Conservation (phyloP, 2,797 vertebrate genomes). For the Tympanoctomys barrerae region DNA sequence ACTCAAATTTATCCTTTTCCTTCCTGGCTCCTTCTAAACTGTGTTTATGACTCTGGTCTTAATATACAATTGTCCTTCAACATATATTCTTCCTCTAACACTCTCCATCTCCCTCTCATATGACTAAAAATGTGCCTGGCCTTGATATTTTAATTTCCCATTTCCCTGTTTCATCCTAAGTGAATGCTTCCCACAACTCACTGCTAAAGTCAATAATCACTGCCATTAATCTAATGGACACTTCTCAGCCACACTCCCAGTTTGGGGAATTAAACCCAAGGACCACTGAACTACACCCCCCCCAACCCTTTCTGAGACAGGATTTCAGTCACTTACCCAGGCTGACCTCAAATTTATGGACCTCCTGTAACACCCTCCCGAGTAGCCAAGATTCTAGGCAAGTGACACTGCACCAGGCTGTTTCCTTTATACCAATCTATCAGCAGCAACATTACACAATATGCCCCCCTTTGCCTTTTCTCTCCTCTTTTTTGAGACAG, state of each 20-base stretch:
- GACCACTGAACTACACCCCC: not conserved
- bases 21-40: constrained; percentile 31
- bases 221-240: not conserved
- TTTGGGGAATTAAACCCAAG: not conserved
- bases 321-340: not conserved
- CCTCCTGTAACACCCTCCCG: not conserved
- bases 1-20: not conserved
- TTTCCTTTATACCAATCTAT: not conserved
- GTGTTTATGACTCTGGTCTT: not conserved
- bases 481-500: not conserved
- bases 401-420: not conserved
- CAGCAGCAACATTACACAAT: not conserved
- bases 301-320: not conserved
- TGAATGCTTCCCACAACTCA: not conserved
- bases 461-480: not conserved
- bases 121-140: not conserved
- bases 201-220: not conserved
- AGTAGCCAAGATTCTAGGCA: not conserved
- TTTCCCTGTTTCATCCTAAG: constrained; percentile 4
- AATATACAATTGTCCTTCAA: not conserved
- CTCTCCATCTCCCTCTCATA: not conserved
- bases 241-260: not conserved
- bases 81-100: not conserved
- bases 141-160: constrained; percentile 28
- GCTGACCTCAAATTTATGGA: not conserved